A percentile compares a stretch with the other conserved stretches of the same genome.
These are phyloP conservation scores for Poeciliopsis occidentalis DNA, from an alignment of 2,113 vertebrate genomes.

Conservation along the genomic window DNA sequence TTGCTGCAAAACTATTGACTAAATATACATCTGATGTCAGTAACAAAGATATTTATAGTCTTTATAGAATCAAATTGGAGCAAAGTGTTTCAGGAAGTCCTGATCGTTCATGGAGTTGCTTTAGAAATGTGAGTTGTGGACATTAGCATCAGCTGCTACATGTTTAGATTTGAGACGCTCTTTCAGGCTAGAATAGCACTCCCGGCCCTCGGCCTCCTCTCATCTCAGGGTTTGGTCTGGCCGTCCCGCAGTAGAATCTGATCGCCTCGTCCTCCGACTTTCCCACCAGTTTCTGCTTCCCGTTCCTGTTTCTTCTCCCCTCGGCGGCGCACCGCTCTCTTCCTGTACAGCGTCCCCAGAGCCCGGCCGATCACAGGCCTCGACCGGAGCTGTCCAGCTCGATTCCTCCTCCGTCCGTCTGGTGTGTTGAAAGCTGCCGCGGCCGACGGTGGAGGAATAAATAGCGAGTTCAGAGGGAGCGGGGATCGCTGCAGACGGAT, in stretches of 20 bases:
- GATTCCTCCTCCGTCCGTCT: slow-evolving; percentile 71
- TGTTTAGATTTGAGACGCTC: no score
- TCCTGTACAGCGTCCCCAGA: slow-evolving; percentile 69
- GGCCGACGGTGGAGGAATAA: slow-evolving; percentile 55
- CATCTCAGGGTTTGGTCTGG: slow-evolving; percentile 43
- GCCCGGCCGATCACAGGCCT: slow-evolving; percentile 70
- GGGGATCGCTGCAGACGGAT: slow-evolving; percentile 35
- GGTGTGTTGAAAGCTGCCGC: slow-evolving; percentile 77
- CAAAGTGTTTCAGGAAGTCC: no score
- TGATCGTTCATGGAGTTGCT: no score
- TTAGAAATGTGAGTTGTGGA: no score
- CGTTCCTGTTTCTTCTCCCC: slow-evolving; percentile 45
- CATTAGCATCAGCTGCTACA: no score
- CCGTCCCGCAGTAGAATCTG: slow-evolving; percentile 21
- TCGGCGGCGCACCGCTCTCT: slow-evolving; percentile 55
- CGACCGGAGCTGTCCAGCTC: slow-evolving; percentile 76
- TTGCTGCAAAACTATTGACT: no score
- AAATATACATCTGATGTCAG: no score
- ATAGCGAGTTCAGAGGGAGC: slow-evolving; percentile 49
- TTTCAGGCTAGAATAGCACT: no score
- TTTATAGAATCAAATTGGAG: no score
- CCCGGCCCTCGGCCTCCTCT: slow-evolving; percentile 48
- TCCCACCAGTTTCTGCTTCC: slow-evolving; percentile 41
- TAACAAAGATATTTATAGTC: no score
- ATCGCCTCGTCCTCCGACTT: slow-evolving; percentile 41